These are phyloP conservation scores for Desoria tigrina DNA, from an alignment of 2,888 invertebrate genomes.

Conservation along the genomic window DNA sequence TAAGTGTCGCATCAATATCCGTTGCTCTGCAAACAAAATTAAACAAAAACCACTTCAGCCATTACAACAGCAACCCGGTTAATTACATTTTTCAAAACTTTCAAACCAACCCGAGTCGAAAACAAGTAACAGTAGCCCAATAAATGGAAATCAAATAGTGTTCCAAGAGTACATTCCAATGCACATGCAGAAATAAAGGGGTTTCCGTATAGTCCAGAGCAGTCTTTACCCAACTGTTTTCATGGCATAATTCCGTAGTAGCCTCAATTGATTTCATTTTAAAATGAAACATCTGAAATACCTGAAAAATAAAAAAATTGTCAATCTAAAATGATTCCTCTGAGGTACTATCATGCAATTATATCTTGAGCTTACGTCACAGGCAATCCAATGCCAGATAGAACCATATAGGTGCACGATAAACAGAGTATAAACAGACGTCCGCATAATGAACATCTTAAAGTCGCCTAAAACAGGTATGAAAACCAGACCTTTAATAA, in stretches of 20 bases:
- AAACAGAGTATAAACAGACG: constrained; percentile 33
- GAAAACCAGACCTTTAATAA: no score
- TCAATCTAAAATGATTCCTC: no score
- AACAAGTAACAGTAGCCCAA: constrained; percentile 41
- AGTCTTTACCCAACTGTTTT: constrained; percentile 33
- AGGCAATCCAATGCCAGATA: constrained; percentile 50
- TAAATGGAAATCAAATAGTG: constrained; percentile 49
- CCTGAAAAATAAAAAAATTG: constrained; percentile 24
- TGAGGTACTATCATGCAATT: no score
- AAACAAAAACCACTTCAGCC: neutral
- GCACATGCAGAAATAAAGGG: neutral
- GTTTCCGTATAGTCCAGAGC: constrained; percentile 2
- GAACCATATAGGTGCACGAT: constrained; percentile 47
- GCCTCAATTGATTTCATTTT: constrained; percentile 46
- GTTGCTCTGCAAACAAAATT: no score
- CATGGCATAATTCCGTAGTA: constrained; percentile 39
- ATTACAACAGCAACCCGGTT: no score
- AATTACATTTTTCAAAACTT: no score
- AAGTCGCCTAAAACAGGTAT: constrained; percentile 42
- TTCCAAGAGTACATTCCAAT: constrained; percentile 6
- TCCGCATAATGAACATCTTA: constrained; percentile 43
- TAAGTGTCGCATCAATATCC: constrained; percentile 33
- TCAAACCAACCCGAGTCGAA: constrained; percentile 47
- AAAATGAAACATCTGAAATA: constrained; percentile 47
- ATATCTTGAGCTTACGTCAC: constrained; percentile 31